Conservation (phyloP, 2,797 vertebrate genomes). For the Enteromius viviparus region DNA sequence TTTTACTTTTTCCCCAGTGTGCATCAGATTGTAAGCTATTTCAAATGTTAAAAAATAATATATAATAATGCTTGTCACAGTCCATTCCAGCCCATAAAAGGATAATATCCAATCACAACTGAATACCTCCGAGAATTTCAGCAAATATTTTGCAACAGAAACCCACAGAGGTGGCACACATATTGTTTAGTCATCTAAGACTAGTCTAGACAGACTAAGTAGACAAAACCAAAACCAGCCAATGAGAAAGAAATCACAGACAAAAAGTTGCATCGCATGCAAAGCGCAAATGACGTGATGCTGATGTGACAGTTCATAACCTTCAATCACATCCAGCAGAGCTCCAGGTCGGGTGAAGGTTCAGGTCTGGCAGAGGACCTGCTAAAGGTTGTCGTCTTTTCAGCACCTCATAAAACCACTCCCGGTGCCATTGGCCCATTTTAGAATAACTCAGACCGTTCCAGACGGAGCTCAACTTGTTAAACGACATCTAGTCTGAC, state of each 20-base stretch:
- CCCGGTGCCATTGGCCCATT: constrained; percentile 14
- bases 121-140: neutral
- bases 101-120: neutral
- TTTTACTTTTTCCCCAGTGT: neutral
- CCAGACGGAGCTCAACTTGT: constrained; percentile 33
- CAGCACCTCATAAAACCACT: constrained; percentile 53
- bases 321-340: constrained; percentile 47
- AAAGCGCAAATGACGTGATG: constrained; percentile 13
- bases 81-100: neutral
- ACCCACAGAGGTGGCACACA: neutral
- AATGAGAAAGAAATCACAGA: neutral
- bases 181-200: neutral
- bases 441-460: neutral
- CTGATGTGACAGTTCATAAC: constrained; percentile 25
- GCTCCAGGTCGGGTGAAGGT: constrained; percentile 19
- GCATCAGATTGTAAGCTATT: neutral
- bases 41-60: neutral
- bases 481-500: neutral
- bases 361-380: constrained; percentile 40
- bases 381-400: constrained; percentile 48
- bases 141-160: neutral
- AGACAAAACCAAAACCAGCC: constrained; percentile 4
- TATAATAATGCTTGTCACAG: no score
- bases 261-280: neutral
- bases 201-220: constrained; percentile 17